phyloP scores from a whole-genome alignment of 2,888 invertebrate genomes.

The Xestia c-nigrum region DNA sequence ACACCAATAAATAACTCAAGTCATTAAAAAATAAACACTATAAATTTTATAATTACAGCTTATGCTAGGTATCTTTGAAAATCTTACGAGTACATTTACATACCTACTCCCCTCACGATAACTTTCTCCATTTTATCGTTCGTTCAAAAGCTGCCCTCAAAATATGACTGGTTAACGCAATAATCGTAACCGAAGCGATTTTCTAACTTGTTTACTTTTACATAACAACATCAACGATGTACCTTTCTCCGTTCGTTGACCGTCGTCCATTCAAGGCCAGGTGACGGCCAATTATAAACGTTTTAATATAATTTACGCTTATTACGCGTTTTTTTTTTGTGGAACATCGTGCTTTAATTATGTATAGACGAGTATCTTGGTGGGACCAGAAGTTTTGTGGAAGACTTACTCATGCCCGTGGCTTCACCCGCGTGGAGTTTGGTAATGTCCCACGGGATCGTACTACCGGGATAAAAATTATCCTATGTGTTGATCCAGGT shows the following conservation, averaged over 20 bases:
- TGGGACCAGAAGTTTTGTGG: conserved; percentile 6
- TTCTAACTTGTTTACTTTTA: conserved; percentile 77
- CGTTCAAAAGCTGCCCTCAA: conserved; percentile 54
- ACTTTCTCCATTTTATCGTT: conserved; percentile 60
- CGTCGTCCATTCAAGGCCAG: conserved; percentile 78
- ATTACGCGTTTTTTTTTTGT: conserved; percentile 34
- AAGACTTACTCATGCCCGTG: no score
- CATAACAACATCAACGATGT: conserved; percentile 72
- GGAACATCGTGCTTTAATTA: conserved; percentile 20
- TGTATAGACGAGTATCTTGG: conserved; percentile 17
- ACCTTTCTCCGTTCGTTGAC: conserved; percentile 82
- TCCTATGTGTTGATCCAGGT: no score
- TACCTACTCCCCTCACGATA: neutral
- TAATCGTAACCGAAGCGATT: conserved; percentile 67
- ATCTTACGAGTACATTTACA: conserved; percentile 14
- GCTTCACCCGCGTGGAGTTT: no score
- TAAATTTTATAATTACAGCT: conserved; percentile 31
- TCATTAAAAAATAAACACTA: conserved; percentile 8
- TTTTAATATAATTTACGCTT: conserved; percentile 66
- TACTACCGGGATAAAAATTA: no score
- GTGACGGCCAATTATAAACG: conserved; percentile 72
- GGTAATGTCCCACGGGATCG: no score
- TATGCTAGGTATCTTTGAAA: conserved; percentile 3
- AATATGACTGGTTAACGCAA: conserved; percentile 60
- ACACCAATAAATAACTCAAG: conserved; percentile 1